Base-by-base conservation (phyloP, 2,888 invertebrate genomes). In the Cylloceria caligata region DNA sequence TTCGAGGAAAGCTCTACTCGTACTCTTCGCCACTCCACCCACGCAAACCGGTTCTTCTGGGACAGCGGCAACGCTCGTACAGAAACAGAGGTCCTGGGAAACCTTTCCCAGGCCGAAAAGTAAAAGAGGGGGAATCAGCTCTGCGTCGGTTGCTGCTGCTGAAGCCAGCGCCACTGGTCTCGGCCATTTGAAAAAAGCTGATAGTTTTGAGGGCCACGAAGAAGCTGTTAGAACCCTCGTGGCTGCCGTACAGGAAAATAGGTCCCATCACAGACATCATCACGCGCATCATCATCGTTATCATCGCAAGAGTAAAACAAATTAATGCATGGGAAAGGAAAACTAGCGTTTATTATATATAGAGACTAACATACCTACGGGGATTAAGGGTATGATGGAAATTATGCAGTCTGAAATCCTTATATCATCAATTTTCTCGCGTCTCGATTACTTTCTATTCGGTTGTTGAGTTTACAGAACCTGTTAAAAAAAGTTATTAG, bases 131-230 rank as follows among this genome's bases (percentile, higher is more conserved):
- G 81, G 85, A 1, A 64, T 81, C 9, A 85, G 83, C 24, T 88
- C 87, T 39, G 83, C 82, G 2, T 83, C 86, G 3, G 86, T 77
- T 3, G 86, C 81, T 1, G 83, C 86, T 13, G 88, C 88, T 0
- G 86, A 85, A 49, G 81, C 85, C 6, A 84, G 67, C 49, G 84
- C 85, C 0, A 84, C 86, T 1, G 85, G 86, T 16, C 86, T 92
- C 7, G 91, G 92, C 34, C 93, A 93, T 30, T 88, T 95, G 68
- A 93, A 94, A 81, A 95, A 95, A 88, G 95, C 95, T 0, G 95
- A 95, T 87, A 95, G 95, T 88, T 95, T 95, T 88, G 95, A 95
- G 89, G 95, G 95, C 1, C 95, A 95, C 90, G 95, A 95, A 91
- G 95, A 95, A 88, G 95, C 95, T 1, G 95, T 95, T 0, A 93